These are phyloP conservation scores for Natator depressus DNA, from an alignment of 2,113 vertebrate species.

Conservation along the genomic window DNA sequence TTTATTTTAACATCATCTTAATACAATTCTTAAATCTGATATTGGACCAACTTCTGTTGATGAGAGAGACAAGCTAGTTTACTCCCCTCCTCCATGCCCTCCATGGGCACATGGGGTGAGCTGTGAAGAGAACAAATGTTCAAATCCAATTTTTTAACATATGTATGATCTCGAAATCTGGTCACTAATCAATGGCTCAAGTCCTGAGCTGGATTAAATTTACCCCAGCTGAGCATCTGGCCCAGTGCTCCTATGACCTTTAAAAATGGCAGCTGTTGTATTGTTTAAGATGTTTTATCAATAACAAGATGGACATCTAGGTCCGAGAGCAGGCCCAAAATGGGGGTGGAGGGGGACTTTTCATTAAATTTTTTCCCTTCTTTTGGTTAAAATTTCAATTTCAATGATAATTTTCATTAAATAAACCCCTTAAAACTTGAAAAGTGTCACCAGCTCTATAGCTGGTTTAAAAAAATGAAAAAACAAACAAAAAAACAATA, in stretches of 20 bases:
- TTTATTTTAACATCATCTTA: no score
- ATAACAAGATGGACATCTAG: constrained; percentile 28
- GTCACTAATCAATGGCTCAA: background rate
- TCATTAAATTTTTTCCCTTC: background rate
- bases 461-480: background rate
- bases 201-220: constrained; percentile 44
- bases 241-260: constrained; percentile 28
- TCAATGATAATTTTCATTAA: background rate
- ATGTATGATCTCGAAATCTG: background rate
- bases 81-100: background rate
- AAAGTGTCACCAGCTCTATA: background rate
- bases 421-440: background rate
- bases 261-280: constrained; percentile 41
- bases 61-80: background rate
- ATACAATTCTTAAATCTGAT: background rate
- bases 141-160: background rate
- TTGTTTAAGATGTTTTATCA: constrained; percentile 60
- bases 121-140: background rate
- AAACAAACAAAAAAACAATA: background rate
- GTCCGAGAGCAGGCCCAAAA: background rate
- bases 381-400: background rate
- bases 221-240: constrained; percentile 37
- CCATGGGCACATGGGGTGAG: background rate
- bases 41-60: background rate
- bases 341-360: background rate